Percentiles rank a stretch among this genome's conserved stretches.
Evolutionary conservation across 2,888 invertebrate species (phyloP).

Genomic region (Campoletis raptor): DNA sequence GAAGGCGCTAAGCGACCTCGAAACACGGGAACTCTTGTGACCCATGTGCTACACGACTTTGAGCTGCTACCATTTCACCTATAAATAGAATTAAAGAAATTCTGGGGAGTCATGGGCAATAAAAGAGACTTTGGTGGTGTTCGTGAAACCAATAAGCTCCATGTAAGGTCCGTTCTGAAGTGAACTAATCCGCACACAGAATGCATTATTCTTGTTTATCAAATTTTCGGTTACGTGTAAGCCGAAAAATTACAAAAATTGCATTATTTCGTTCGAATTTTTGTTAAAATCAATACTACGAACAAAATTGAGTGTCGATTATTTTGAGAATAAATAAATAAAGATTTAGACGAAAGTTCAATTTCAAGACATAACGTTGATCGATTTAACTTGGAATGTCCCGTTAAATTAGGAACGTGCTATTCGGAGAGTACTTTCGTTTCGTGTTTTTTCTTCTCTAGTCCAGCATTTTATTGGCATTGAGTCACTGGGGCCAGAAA

Average conservation of each 20-base stretch:
- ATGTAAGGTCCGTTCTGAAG: background rate
- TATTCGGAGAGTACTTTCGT: background rate
- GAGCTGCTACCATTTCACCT: conserved; percentile 54
- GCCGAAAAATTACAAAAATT: background rate
- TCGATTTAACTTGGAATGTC: background rate
- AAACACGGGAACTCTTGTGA: conserved; percentile 49
- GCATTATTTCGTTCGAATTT: background rate
- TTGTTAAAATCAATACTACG: background rate
- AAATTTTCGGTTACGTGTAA: background rate
- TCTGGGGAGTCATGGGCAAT: conserved; percentile 64
- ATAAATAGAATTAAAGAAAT: conserved; percentile 63
- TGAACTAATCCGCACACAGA: background rate
- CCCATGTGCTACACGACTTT: conserved; percentile 39
- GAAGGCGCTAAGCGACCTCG: conserved; percentile 46
- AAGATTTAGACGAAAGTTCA: background rate
- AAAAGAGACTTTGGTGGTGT: conserved; percentile 18
- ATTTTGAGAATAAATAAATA: background rate
- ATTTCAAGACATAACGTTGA: background rate
- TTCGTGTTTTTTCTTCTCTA: conserved; percentile 3
- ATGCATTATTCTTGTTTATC: background rate
- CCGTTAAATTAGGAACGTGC: background rate
- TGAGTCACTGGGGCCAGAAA: conserved; percentile 16
- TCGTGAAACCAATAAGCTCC: conserved; percentile 51
- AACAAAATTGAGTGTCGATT: background rate
- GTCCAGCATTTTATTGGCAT: conserved; percentile 9